Evolutionary conservation across 2,888 invertebrate genomes (phyloP).

Genomic region (Scaptomyza polygonia): DNA sequence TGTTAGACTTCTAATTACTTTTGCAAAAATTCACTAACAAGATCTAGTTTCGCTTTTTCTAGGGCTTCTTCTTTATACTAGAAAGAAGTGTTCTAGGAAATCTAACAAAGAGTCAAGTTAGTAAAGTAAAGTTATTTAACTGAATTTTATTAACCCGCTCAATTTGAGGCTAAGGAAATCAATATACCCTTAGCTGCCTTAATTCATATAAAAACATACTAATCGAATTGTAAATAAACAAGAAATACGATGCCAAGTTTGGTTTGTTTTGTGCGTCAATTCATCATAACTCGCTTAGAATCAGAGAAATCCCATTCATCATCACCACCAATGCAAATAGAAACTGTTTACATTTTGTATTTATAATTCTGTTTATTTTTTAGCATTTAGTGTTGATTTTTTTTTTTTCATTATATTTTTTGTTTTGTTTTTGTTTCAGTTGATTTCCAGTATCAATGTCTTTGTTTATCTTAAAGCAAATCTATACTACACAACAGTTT

Average conservation of each 20-base stretch:
- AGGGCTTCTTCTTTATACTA: no score
- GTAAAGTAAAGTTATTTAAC: no score
- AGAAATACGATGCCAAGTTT: not conserved
- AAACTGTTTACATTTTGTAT: constrained; percentile 44
- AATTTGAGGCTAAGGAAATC: no score
- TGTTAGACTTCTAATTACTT: no score
- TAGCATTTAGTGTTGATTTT: constrained; percentile 37
- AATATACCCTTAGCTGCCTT: no score
- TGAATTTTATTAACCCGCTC: no score
- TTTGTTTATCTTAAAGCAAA: constrained; percentile 49
- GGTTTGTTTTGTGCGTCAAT: constrained; percentile 6
- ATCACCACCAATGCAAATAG: not conserved
- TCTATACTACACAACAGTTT: constrained; percentile 46
- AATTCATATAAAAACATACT: no score
- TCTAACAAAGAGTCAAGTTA: no score
- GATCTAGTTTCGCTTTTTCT: no score
- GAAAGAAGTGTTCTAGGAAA: no score
- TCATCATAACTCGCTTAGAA: constrained; percentile 19
- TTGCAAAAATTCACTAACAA: no score
- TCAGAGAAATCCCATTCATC: constrained; percentile 14
- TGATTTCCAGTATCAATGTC: constrained; percentile 41
- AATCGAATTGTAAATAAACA: not conserved
- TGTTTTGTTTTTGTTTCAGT: constrained; percentile 24
- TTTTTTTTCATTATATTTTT: constrained; percentile 14
- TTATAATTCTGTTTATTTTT: constrained; percentile 56